Base-by-base conservation (phyloP, 2,888 invertebrate genomes). In the Vanessa cardui region DNA sequence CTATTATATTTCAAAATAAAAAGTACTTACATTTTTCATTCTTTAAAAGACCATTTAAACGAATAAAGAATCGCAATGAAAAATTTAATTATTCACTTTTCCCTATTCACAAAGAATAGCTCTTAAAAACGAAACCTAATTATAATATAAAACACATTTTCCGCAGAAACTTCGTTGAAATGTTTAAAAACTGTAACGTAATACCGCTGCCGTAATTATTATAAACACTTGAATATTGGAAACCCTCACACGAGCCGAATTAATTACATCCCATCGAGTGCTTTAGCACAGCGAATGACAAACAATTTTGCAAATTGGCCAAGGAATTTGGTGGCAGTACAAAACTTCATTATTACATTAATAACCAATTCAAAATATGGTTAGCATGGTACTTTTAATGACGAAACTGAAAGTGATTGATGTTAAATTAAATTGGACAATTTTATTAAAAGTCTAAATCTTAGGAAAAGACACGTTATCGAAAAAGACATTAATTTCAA, bases 401-500 rank as follows among this genome's bases (percentile, higher is more conserved):
- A 6, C n/a, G 47, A 47, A n/a, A 47, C 47, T 47, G 15, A n/a
- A 18, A 12, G 39, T 39, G 0, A 12, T 12, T 12, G 12, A 12
- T 39, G 4, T 39, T 12, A 33, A 33, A 33, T 39, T 39, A 12
- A 39, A 12, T 12, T 4, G 39, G 9, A 12, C 12, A 12, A 39
- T 39, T 39, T 39, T 39, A 39, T 12, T 12, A 39, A 39, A 39
- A 39, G 12, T 39, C 1, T 4, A 12, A 39, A 12, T 39, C 12
- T 39, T 39, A 39, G 2, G 0, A 39, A 39, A 26, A 12, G 39
- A 39, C 9, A 39, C 9, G 12, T 12, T 18, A 16, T 26, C 18
- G 39, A 39, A 56, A 15, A 9, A 39, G 62, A 56, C 26, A 47
- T 56, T 21, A 20, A 64, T 63, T 63, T 50, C 52, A 61, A 69